Evolutionary conservation across 2,888 invertebrate genomes (phyloP).

Genomic region (Stenurella melanura): DNA sequence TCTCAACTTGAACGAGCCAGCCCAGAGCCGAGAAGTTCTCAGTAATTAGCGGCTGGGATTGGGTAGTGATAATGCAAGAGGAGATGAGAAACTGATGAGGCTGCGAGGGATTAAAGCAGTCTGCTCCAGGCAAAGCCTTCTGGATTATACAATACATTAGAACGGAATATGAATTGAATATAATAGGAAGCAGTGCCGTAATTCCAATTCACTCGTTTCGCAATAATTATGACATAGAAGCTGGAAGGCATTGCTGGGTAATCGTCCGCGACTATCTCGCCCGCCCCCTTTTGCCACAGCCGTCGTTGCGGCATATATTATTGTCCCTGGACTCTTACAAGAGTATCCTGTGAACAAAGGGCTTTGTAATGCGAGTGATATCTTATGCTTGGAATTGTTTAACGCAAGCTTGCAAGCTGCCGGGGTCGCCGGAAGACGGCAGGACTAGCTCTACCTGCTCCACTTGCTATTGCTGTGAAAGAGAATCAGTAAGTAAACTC

Average conservation of each 20-base stretch:
- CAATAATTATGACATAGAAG: constrained; percentile 52
- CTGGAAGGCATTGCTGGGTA: constrained; percentile 48
- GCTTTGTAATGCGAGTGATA: constrained; percentile 46
- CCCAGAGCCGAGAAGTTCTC: constrained; percentile 65
- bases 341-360: constrained; percentile 50
- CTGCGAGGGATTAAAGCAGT: constrained; percentile 68
- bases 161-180: constrained; percentile 67
- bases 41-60: constrained; percentile 71
- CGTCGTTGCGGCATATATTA: constrained; percentile 44
- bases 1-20: constrained; percentile 37
- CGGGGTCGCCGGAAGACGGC: constrained; percentile 14
- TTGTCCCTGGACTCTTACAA: constrained; percentile 41
- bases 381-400: constrained; percentile 40
- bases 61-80: constrained; percentile 70
- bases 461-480: not conserved
- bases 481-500: not conserved
- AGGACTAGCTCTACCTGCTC: constrained; percentile 12
- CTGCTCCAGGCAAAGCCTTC: constrained; percentile 60
- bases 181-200: constrained; percentile 60
- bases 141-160: constrained; percentile 69
- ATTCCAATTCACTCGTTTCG: constrained; percentile 52
- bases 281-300: constrained; percentile 36
- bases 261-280: constrained; percentile 45
- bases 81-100: constrained; percentile 71
- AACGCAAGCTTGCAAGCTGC: constrained; percentile 11